These are phyloP conservation scores for Pegoplata infirma DNA, from an alignment of 2,888 invertebrate species.

Conservation along the genomic window DNA sequence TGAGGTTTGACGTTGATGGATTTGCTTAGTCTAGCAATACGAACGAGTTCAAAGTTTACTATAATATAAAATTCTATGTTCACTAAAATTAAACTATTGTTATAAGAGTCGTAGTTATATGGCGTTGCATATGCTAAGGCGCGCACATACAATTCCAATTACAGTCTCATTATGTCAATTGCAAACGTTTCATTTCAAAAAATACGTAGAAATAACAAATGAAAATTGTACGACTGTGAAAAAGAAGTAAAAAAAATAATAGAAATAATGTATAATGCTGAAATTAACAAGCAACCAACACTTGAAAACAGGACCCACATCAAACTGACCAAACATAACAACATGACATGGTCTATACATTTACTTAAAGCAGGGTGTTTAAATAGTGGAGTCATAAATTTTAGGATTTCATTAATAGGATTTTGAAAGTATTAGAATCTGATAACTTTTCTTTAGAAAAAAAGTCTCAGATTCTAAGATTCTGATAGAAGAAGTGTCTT, in stretches of 20 bases:
- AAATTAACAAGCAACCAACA: constrained; percentile 61
- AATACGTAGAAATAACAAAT: constrained; percentile 52
- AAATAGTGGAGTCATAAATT: too few relatives aligned
- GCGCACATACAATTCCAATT: constrained; percentile 68
- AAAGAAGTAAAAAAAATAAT: neutral
- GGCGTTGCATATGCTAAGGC: constrained; percentile 64
- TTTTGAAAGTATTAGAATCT: too few relatives aligned
- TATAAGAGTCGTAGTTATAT: constrained; percentile 28
- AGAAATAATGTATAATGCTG: constrained; percentile 44
- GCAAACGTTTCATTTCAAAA: constrained; percentile 66
- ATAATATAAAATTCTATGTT: constrained; percentile 42
- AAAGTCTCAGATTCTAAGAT: too few relatives aligned
- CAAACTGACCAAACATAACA: constrained; percentile 64
- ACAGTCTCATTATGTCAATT: constrained; percentile 74
- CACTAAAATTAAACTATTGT: constrained; percentile 57
- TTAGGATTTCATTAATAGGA: too few relatives aligned
- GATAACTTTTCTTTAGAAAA: too few relatives aligned
- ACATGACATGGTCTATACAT: constrained; percentile 58
- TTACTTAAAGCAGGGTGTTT: neutral
- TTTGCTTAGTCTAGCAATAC: constrained; percentile 45
- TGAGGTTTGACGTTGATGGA: constrained; percentile 63
- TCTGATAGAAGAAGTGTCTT: too few relatives aligned
- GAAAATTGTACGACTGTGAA: constrained; percentile 39
- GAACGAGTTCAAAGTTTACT: too few relatives aligned
- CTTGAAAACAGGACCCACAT: constrained; percentile 61